Base-by-base conservation (phyloP, 2,888 invertebrate genomes). In the Heliconius aoede region DNA sequence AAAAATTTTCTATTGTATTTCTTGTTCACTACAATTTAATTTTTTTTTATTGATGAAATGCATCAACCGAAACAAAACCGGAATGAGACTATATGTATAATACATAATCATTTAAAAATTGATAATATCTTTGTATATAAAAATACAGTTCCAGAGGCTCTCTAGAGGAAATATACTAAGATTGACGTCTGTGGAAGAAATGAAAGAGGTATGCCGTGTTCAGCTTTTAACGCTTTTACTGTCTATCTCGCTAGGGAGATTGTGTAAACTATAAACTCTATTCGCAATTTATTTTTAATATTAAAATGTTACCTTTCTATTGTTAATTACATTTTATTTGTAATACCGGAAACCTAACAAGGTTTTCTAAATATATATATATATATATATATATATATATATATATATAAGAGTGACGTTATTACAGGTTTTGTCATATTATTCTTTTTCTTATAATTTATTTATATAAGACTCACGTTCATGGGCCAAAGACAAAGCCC, bases 401-500 rank as follows among this genome's bases (percentile, higher is more conserved):
- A n/a, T n/a, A n/a, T 11, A n/a, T 55, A n/a, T 11, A 3, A 55
- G 9, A n/a, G 11, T 9, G 3, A n/a, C 9, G 55, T 55, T 55
- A 9, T 55, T n/a, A n/a, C 9, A 55, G n/a, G 3, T n/a, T n/a
- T 55, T 36, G 11, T 36, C 32, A n/a, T 55, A 55, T 11, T n/a
- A n/a, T 9, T 40, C 4, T 3, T 40, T 40, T 40, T 40, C 46
- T 46, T 46, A 7, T 46, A 46, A 55, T 55, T 55, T 21, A 8
- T n/a, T 11, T n/a, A 8, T 24, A 21, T 71, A 24, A 24, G 71
- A 95, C 96, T 95, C 90, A 97, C 97, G 97, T 73, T 97, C 96
- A 89, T 98, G 98, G 46, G 98, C 98, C 73, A 98, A 91, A 21
- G 98, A 98, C 73, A 98, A 92, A 8, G 98, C 98, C 98, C 98